A percentile compares a stretch with the other conserved stretches of the same genome.
Evolutionary conservation across 2,797 vertebrate species (phyloP).

Genomic region (Darevskia nairensis): DNA sequence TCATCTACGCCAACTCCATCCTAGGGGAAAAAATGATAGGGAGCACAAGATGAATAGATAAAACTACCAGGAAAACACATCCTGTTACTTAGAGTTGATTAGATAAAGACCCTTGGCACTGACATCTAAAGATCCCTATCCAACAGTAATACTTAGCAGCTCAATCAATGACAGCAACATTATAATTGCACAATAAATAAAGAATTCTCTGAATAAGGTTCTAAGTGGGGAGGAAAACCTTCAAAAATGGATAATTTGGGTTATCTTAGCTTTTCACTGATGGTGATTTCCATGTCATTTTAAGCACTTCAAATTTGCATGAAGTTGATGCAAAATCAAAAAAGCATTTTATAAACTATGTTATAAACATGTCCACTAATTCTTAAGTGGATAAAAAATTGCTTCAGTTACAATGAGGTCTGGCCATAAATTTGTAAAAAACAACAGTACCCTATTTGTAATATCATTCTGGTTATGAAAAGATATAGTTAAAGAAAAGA

Average conservation of each 20-base stretch:
- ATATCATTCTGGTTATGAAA: background rate
- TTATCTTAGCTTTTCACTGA: slow-evolving; percentile 28
- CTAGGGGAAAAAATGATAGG: slow-evolving; percentile 71
- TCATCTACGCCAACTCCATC: slow-evolving; percentile 85
- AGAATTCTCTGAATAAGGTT: slow-evolving; percentile 31
- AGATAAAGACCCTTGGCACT: slow-evolving; percentile 46
- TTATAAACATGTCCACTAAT: slow-evolving; percentile 35
- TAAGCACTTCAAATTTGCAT: slow-evolving; percentile 7
- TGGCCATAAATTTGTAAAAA: slow-evolving; percentile 39
- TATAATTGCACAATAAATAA: slow-evolving; percentile 21
- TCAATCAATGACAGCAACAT: slow-evolving; percentile 17
- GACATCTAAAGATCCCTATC: slow-evolving; percentile 42
- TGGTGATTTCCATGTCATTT: slow-evolving; percentile 11
- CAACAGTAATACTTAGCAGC: slow-evolving; percentile 17
- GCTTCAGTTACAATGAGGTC: slow-evolving; percentile 29
- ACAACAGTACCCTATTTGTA: slow-evolving; percentile 6
- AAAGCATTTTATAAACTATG: slow-evolving; percentile 12
- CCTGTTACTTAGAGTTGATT: slow-evolving; percentile 9
- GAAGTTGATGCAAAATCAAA: background rate
- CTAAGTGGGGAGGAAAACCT: background rate
- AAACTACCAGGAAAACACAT: slow-evolving; percentile 17
- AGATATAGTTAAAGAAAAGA: background rate
- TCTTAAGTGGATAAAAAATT: slow-evolving; percentile 10
- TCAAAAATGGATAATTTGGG: slow-evolving; percentile 25
- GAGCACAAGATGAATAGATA: slow-evolving; percentile 40